Conservation (phyloP, 2,113 vertebrate genomes). For the Antechinus flavipes region DNA sequence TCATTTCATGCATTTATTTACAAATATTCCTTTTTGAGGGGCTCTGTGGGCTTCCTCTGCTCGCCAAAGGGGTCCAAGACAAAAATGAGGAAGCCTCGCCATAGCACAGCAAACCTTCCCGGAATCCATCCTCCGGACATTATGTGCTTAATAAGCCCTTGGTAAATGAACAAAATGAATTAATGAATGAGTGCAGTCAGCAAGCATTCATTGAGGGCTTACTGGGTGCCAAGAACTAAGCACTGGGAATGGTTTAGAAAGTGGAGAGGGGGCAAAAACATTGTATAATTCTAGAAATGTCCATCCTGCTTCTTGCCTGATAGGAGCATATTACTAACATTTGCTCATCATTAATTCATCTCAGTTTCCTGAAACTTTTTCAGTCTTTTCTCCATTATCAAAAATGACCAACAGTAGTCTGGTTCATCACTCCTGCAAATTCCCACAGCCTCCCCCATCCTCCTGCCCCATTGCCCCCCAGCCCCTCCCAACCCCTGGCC, state of each 20-base stretch:
- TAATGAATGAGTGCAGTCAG: background rate
- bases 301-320: background rate
- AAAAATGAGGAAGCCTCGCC: background rate
- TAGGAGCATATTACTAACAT: background rate
- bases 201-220: background rate
- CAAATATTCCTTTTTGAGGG: background rate
- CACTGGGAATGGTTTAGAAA: background rate
- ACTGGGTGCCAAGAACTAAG: background rate
- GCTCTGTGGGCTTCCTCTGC: background rate
- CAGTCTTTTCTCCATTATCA: background rate
- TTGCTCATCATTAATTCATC: background rate
- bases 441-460: background rate
- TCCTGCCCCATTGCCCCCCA: background rate
- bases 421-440: background rate
- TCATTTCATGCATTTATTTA: background rate
- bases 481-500: background rate
- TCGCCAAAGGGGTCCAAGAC: background rate
- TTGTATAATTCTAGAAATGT: background rate
- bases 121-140: background rate
- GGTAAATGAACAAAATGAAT: background rate
- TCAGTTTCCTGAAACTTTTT: background rate
- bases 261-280: background rate
- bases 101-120: background rate
- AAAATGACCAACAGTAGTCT: background rate
- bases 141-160: background rate